A percentile compares a stretch with the other conserved stretches of the same genome.
Conservation (phyloP, 2,797 vertebrate genomes). For the Dendrocincla fuliginosa region DNA sequence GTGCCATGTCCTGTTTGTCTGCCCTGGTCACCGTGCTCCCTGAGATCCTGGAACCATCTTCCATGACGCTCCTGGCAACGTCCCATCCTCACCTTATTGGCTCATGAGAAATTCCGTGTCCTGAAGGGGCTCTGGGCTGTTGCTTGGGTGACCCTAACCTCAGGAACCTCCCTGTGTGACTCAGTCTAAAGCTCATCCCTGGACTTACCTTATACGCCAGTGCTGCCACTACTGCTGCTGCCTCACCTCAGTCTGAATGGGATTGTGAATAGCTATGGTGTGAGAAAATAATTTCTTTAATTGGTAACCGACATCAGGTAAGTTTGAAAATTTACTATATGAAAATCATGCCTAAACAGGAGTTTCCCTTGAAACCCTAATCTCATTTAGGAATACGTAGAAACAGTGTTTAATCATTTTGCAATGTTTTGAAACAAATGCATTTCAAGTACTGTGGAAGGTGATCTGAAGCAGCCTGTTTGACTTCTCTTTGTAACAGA, state of each 20-base stretch:
- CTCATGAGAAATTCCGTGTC: not conserved
- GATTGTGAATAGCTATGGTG: not conserved
- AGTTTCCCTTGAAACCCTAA: not conserved
- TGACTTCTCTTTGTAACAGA: not conserved
- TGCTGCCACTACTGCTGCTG: rapidly evolving
- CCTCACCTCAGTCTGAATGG: not conserved
- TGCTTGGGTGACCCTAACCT: not conserved
- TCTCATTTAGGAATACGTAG: not conserved
- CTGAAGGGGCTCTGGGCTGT: not conserved
- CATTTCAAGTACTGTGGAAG: not conserved
- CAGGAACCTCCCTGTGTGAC: not conserved
- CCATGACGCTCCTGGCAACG: not conserved
- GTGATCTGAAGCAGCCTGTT: not conserved
- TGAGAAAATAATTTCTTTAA: not conserved
- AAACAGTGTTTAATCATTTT: not conserved
- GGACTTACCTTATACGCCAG: not conserved
- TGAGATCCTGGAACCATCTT: not conserved
- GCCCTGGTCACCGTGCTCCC: not conserved
- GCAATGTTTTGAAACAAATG: not conserved
- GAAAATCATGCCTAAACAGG: not conserved
- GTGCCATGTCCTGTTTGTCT: not conserved
- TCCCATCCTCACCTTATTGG: not conserved
- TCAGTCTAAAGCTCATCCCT: not conserved
- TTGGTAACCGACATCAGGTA: not conserved
- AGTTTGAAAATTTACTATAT: not conserved